A percentile compares a stretch with the other conserved stretches of the same genome.
Conservation (phyloP, 2,888 invertebrate genomes). For the Anorthoa munda region DNA sequence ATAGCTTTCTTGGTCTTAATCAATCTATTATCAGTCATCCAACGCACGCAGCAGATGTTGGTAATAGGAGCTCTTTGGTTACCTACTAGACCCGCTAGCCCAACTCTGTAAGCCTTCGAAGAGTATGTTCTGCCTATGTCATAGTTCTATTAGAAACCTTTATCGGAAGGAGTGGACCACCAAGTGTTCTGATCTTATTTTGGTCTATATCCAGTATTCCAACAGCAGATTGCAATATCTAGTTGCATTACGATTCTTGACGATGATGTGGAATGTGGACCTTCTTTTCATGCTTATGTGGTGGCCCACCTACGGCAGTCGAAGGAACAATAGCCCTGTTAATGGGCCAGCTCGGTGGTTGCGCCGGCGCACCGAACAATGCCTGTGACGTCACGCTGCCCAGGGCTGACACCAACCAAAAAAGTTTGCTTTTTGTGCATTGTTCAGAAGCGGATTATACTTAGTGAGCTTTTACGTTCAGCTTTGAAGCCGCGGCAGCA, state of each 20-base stretch:
- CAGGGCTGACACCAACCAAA: constrained; percentile 45
- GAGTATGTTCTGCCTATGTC: too few relatives aligned
- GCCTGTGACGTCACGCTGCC: constrained; percentile 32
- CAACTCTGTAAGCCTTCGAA: too few relatives aligned
- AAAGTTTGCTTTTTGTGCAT: constrained; percentile 32
- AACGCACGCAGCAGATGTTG: too few relatives aligned
- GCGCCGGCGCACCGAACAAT: constrained; percentile 61
- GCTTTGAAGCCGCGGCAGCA: constrained; percentile 3
- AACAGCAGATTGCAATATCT: not conserved
- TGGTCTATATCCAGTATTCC: not conserved
- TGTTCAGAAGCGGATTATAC: constrained; percentile 36
- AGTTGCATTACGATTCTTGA: too few relatives aligned
- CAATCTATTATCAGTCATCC: too few relatives aligned
- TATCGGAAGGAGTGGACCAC: too few relatives aligned
- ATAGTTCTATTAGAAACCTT: too few relatives aligned
- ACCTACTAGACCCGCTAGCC: too few relatives aligned
- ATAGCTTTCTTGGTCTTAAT: not conserved
- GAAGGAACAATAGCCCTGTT: constrained; percentile 61
- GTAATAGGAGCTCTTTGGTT: too few relatives aligned
- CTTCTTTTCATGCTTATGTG: constrained; percentile 26
- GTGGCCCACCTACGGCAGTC: constrained; percentile 8
- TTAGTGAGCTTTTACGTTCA: constrained; percentile 19
- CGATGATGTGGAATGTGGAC: not conserved
- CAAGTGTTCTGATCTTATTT: not conserved
- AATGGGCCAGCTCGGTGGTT: constrained; percentile 62